Conservation (phyloP, 2,797 vertebrate genomes). For the Cynopterus sphinx region DNA sequence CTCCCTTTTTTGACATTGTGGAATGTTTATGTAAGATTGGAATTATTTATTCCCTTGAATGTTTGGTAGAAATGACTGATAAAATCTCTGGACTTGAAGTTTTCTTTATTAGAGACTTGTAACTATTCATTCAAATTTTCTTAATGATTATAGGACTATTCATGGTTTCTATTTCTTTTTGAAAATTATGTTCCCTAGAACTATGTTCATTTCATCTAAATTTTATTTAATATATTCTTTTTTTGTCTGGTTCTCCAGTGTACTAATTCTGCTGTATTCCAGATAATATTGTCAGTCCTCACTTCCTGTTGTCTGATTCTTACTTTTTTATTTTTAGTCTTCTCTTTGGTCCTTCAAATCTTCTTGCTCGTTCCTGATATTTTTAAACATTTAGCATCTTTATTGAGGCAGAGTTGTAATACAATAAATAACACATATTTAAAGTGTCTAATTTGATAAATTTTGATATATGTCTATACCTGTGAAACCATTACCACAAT, state of each 20-base stretch:
- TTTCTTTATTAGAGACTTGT: constrained; percentile 16
- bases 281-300: neutral
- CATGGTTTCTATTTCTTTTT: neutral
- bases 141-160: neutral
- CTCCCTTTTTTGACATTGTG: neutral
- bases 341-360: constrained; percentile 13
- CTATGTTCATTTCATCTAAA: neutral
- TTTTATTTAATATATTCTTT: neutral
- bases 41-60: constrained; percentile 24
- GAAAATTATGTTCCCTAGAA: constrained; percentile 4
- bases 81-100: neutral
- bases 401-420: neutral
- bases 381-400: neutral
- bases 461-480: neutral
- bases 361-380: neutral
- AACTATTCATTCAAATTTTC: neutral
- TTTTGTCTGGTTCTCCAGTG: neutral
- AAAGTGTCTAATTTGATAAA: neutral
- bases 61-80: neutral
- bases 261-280: neutral
- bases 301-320: neutral
- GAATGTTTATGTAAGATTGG: neutral
- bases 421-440: neutral
- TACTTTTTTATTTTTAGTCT: neutral
- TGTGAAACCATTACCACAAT: neutral